Base-by-base conservation (phyloP, 2,888 invertebrate species). In the Macropis europaea region DNA sequence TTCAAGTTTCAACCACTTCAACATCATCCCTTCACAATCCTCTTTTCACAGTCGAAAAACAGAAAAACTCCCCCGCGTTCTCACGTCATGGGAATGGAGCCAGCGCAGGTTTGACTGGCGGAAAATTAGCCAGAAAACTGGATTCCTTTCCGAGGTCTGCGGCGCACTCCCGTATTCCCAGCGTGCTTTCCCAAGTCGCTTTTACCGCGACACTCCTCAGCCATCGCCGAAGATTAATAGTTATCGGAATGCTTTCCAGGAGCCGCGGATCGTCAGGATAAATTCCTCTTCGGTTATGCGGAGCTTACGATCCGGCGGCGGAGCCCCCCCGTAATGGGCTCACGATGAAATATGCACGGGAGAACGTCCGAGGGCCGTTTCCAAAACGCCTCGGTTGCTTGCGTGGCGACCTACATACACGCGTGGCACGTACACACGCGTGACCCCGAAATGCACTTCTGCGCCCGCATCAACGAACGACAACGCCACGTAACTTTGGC, bases 401-500 rank as follows among this genome's bases (percentile, higher is more conserved):
- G 56, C 64, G 53, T 53, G 50, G 17, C 62, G 74, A 83, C 75
- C 76, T 64, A 70, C 43, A 73, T 72, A 36, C 40, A 68, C 62
- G 62, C 59, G 57, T 50, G 57, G 36, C 63, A 36, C 48, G 30
- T 40, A 22, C 50, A 7, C 17, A 2, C 22, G 17, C 26, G 40
- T 34, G 52, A 52, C 42, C 53, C 60, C 36, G 68, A n/a, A n/a
- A 70, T 77, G 62, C 69, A 67, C 64, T 74, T 72, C 38, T 13
- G 28, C 43, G 47, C 53, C 66, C 61, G 66, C 66, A 69, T 54
- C 36, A 47, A 59, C 59, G 47, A 30, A 17, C 48, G 47, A 28
- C 52, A 57, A 43, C 45, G 43, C 54, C 42, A 57, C 73, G 66
- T 76, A 73, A 73, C 70, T 76, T 82, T 85, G 86, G 80, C 85